Evolutionary conservation across 2,888 invertebrate species (phyloP).

Genomic region (Mayetiola destructor): DNA sequence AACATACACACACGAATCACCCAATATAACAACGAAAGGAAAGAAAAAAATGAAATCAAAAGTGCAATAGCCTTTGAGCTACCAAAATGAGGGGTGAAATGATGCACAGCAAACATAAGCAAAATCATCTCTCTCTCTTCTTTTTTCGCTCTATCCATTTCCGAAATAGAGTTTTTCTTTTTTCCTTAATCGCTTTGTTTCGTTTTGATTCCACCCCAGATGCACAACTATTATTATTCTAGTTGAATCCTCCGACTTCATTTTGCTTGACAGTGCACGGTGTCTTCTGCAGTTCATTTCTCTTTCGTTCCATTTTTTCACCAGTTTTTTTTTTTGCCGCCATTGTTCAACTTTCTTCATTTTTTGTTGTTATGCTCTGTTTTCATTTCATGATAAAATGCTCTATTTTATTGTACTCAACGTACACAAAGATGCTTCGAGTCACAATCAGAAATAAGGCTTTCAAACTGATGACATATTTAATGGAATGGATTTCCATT

Average conservation of each 20-base stretch:
- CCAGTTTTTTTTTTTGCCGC: background rate
- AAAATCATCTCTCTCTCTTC: background rate
- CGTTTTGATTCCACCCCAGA: background rate
- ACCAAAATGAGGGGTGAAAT: constrained; percentile 3
- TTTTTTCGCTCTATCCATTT: background rate
- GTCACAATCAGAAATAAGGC: no score
- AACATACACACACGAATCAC: background rate
- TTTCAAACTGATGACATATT: no score
- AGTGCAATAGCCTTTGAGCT: constrained; percentile 11
- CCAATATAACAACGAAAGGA: no score
- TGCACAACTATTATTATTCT: no score
- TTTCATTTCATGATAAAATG: no score
- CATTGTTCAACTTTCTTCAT: background rate
- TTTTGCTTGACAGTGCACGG: background rate
- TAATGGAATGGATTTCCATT: no score
- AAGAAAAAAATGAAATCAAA: no score
- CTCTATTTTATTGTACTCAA: no score
- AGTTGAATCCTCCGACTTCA: no score
- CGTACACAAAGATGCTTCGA: no score
- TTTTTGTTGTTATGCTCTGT: no score
- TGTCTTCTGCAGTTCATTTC: background rate
- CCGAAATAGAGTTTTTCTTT: background rate
- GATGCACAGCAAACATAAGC: background rate
- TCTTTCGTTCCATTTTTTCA: background rate
- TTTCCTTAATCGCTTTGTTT: constrained; percentile 7